phyloP scores from a whole-genome alignment of 2,888 invertebrate species.

The Steromphala cineraria region DNA sequence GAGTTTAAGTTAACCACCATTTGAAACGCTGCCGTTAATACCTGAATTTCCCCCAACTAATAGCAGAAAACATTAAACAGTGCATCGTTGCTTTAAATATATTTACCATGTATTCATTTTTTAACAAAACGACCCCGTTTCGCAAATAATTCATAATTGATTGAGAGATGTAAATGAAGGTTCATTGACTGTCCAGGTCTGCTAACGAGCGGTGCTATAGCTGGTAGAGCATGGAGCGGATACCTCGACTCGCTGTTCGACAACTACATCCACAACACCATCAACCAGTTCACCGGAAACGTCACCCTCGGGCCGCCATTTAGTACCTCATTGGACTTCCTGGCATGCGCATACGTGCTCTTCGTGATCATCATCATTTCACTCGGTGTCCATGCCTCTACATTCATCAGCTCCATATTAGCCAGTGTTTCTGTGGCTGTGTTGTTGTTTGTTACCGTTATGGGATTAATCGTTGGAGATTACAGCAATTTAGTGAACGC shows the following conservation, averaged over 20 bases:
- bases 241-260: slow-evolving; percentile 66
- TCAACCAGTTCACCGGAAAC: slow-evolving; percentile 28
- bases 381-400: slow-evolving; percentile 71
- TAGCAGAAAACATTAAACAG: too few relatives aligned
- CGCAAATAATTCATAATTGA: too few relatives aligned
- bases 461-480: slow-evolving; percentile 90
- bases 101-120: too few relatives aligned
- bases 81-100: too few relatives aligned
- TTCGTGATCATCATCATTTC: slow-evolving; percentile 76
- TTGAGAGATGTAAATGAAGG: too few relatives aligned
- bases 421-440: slow-evolving; percentile 71
- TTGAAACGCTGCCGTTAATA: too few relatives aligned
- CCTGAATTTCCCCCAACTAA: too few relatives aligned
- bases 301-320: slow-evolving; percentile 52
- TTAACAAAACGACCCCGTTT: too few relatives aligned
- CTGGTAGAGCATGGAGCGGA: slow-evolving; percentile 76
- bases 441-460: slow-evolving; percentile 73
- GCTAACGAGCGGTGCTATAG: slow-evolving; percentile 43
- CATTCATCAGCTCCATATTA: slow-evolving; percentile 72
- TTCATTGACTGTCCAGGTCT: too few relatives aligned
- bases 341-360: slow-evolving; percentile 70
- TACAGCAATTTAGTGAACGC: slow-evolving; percentile 84
- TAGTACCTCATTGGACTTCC: slow-evolving; percentile 72
- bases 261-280: slow-evolving; percentile 56
- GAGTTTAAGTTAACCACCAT: too few relatives aligned